These are phyloP conservation scores for Pygocentrus nattereri DNA, from an alignment of 2,797 vertebrate species.

Conservation along the genomic window DNA sequence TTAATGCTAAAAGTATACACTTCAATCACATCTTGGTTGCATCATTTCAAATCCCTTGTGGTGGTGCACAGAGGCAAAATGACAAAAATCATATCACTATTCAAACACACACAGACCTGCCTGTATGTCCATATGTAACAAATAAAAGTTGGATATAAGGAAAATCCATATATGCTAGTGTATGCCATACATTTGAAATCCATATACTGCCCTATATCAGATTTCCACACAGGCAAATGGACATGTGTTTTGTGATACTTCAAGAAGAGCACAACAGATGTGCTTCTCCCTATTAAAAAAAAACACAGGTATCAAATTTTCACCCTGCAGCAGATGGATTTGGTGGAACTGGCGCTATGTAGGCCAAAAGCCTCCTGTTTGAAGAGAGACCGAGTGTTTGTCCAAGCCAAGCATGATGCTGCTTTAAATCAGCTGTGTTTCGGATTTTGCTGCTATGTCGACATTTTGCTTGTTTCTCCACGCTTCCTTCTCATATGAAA, in stretches of 20 bases:
- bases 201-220: too few relatives aligned
- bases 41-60: too few relatives aligned
- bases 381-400: neutral
- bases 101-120: too few relatives aligned
- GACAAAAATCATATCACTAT: too few relatives aligned
- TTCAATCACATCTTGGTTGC: too few relatives aligned
- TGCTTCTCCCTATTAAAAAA: neutral
- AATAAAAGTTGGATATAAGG: too few relatives aligned
- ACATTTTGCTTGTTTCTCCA: slow-evolving; percentile 35
- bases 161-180: too few relatives aligned
- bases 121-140: too few relatives aligned
- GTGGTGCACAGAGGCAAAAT: too few relatives aligned
- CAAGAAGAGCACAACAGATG: neutral
- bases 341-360: neutral
- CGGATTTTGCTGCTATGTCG: slow-evolving; percentile 26
- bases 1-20: too few relatives aligned
- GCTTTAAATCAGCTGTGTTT: slow-evolving; percentile 38
- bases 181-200: too few relatives aligned
- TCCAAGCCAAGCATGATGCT: slow-evolving; percentile 27
- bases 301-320: slow-evolving; percentile 21
- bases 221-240: neutral
- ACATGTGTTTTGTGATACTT: neutral
- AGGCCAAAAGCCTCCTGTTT: slow-evolving; percentile 19
- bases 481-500: slow-evolving; percentile 33
- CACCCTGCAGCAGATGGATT: slow-evolving; percentile 20